Conservation (phyloP, 1,140 invertebrate species). For the Arctopsyche grandis region DNA sequence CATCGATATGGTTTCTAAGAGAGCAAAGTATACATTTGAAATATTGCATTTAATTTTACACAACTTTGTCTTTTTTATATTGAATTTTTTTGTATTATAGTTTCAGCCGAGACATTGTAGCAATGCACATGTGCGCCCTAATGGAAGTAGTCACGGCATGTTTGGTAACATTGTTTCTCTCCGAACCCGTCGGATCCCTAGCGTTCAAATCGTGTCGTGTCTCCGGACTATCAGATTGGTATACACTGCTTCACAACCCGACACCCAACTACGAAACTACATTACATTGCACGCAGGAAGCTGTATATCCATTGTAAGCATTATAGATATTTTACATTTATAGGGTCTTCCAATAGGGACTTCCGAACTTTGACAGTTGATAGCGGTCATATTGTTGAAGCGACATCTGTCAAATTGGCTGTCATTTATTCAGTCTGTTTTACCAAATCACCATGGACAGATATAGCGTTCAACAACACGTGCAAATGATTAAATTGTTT, state of each 20-base stretch:
- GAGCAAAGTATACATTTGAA: slow-evolving; percentile 70
- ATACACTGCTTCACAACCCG: slow-evolving; percentile 94
- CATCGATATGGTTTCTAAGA: slow-evolving; percentile 85
- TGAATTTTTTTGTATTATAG: slow-evolving; percentile 57
- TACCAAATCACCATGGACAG: background rate
- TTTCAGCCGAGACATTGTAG: slow-evolving; percentile 77
- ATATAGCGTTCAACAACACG: too few species aligned
- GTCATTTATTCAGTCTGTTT: too few species aligned
- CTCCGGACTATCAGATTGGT: slow-evolving; percentile 90
- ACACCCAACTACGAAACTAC: slow-evolving; percentile 89
- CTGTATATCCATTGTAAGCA: slow-evolving; percentile 95
- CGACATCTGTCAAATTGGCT: too few species aligned
- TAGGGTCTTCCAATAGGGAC: slow-evolving; percentile 33
- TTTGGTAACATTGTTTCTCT: slow-evolving; percentile 78
- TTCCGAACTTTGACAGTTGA: too few species aligned
- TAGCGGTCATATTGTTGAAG: too few species aligned
- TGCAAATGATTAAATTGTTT: slow-evolving; percentile 15
- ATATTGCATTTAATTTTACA: too few species aligned
- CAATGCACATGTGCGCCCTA: slow-evolving; percentile 81
- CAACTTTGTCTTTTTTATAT: too few species aligned
- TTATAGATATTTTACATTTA: slow-evolving; percentile 4
- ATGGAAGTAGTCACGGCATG: slow-evolving; percentile 81
- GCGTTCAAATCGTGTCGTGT: slow-evolving; percentile 81
- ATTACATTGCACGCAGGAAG: slow-evolving; percentile 95
- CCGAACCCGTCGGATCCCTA: slow-evolving; percentile 81